Conservation (phyloP, 1,140 invertebrate genomes). For the Anoplolepis gracilipes region DNA sequence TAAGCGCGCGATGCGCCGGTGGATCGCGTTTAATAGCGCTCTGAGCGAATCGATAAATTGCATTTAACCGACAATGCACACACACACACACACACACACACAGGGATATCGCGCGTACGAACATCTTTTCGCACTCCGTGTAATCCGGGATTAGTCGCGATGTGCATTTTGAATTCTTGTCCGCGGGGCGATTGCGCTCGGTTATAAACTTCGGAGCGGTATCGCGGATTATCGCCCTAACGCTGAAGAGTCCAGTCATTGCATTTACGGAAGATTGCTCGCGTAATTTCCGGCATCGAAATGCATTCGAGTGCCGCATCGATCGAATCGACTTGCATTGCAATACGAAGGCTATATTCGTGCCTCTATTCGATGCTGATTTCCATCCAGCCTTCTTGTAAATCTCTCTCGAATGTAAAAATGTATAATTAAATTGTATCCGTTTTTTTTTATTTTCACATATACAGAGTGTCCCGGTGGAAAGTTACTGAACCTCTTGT, state of each 20-base stretch:
- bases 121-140: slow-evolving; percentile 58
- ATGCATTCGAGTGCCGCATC: neutral
- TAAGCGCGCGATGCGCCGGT: too few species aligned
- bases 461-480: too few species aligned
- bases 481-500: too few species aligned
- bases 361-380: neutral
- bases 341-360: slow-evolving; percentile 9
- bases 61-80: slow-evolving; percentile 36
- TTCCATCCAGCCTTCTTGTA: too few species aligned
- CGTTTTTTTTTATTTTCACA: too few species aligned
- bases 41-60: slow-evolving; percentile 26
- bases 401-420: neutral
- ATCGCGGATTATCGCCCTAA: slow-evolving; percentile 51
- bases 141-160: slow-evolving; percentile 48
- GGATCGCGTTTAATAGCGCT: neutral
- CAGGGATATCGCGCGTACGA: neutral
- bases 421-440: neutral
- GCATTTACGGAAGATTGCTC: slow-evolving; percentile 7
- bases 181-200: neutral
- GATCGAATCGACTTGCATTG: neutral
- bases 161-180: slow-evolving; percentile 54
- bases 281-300: neutral
- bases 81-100: too few species aligned
- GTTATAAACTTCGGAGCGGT: slow-evolving; percentile 51
- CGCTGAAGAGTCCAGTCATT: slow-evolving; percentile 38